Evolutionary conservation across 2,888 invertebrate species (phyloP).

Genomic region (Scrobipalpa atriplicella): DNA sequence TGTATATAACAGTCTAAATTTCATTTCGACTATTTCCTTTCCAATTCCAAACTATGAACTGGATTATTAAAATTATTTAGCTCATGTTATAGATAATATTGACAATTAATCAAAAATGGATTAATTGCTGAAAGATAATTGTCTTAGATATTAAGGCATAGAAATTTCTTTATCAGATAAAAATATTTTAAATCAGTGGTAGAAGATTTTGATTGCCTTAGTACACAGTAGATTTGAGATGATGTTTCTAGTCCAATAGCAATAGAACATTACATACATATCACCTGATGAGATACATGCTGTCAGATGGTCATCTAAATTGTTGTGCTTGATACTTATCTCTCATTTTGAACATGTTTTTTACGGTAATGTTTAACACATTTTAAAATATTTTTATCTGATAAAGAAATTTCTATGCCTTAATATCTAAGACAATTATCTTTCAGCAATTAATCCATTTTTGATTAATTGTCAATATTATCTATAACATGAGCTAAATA

Average conservation of each 20-base stretch:
- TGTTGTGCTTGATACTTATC: no score
- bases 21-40: slow-evolving; percentile 22
- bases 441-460: neutral
- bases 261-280: no score
- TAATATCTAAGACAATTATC: neutral
- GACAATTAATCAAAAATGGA: slow-evolving; percentile 12
- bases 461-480: slow-evolving; percentile 7
- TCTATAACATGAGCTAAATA: neutral
- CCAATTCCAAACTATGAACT: neutral
- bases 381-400: neutral
- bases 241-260: no score
- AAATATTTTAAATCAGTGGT: neutral
- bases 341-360: no score
- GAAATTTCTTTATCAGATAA: neutral
- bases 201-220: no score
- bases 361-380: no score
- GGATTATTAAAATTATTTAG: neutral
- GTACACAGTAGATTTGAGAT: no score
- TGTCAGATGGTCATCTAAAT: no score
- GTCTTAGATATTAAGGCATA: neutral
- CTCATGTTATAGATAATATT: neutral
- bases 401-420: neutral
- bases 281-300: no score
- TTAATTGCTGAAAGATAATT: neutral
- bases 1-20: slow-evolving; percentile 41